Conservation (phyloP, 2,888 invertebrate genomes). For the Cheilosia urbana region DNA sequence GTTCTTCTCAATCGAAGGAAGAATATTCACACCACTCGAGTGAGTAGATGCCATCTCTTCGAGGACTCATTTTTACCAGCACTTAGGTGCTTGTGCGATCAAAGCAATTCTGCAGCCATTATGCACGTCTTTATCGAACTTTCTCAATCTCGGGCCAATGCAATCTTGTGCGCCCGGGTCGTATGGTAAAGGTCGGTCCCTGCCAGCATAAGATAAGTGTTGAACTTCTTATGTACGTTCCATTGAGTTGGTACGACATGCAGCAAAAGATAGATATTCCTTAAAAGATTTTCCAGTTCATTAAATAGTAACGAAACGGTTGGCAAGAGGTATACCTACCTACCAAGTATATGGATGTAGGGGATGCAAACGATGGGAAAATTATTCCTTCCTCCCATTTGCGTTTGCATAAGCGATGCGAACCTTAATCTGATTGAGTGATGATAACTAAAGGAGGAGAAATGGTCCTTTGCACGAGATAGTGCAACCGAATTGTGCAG, state of each 20-base stretch:
- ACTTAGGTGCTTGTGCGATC: conserved; percentile 51
- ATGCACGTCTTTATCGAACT: conserved; percentile 70
- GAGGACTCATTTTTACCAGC: conserved; percentile 18
- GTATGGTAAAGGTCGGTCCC: conserved; percentile 57
- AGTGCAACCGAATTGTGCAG: not conserved
- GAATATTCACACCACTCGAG: conserved; percentile 31
- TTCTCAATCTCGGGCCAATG: conserved; percentile 46
- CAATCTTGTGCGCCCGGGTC: conserved; percentile 51
- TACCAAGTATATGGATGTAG: not conserved
- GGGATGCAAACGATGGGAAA: conserved; percentile 68
- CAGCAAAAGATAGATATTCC: conserved; percentile 44
- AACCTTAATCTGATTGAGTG: conserved; percentile 58
- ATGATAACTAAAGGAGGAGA: conserved; percentile 9
- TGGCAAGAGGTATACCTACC: not conserved
- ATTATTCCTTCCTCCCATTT: conserved; percentile 56
- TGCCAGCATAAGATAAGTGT: conserved; percentile 45
- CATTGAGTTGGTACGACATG: conserved; percentile 61
- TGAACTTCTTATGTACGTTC: conserved; percentile 53
- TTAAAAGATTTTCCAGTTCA: conserved; percentile 71
- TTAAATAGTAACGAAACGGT: conserved; percentile 70
- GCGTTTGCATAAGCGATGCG: conserved; percentile 55
- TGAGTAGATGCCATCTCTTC: not conserved
- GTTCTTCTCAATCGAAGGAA: conserved; percentile 37
- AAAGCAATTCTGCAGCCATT: conserved; percentile 69
- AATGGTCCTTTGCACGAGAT: not conserved